A percentile compares a stretch with the other conserved stretches of the same genome.
Evolutionary conservation across 2,797 vertebrate species (phyloP).

Genomic region (Xiphophorus birchmanni): DNA sequence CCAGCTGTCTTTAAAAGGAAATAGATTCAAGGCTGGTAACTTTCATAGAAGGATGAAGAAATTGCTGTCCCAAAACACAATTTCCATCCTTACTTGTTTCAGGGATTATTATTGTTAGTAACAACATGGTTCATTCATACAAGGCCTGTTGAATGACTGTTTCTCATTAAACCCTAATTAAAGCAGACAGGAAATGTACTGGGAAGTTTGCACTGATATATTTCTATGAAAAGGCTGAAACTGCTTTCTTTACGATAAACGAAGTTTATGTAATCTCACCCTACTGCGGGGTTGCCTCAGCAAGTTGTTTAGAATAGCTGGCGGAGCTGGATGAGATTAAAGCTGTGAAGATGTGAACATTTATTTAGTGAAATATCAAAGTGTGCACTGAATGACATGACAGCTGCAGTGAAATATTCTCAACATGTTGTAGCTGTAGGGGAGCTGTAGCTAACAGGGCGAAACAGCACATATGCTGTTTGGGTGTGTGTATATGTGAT

Average conservation of each 20-base stretch:
- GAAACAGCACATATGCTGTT: slow-evolving; percentile 45
- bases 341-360: slow-evolving; percentile 13
- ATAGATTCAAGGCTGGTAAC: background rate
- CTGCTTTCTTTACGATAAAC: background rate
- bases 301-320: background rate
- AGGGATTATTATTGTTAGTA: background rate
- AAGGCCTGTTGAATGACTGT: background rate
- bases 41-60: background rate
- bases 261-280: background rate
- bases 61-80: background rate
- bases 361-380: slow-evolving; percentile 18
- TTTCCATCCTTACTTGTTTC: background rate
- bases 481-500: slow-evolving; percentile 28
- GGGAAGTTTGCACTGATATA: background rate
- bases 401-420: slow-evolving; percentile 44
- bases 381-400: slow-evolving; percentile 20
- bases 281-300: background rate
- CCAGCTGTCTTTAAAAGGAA: background rate
- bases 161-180: background rate
- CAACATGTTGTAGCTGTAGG: slow-evolving; percentile 29
- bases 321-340: slow-evolving; percentile 6
- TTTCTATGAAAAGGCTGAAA: background rate
- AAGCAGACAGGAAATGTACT: background rate
- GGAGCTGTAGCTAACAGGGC: slow-evolving; percentile 26
- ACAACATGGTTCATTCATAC: background rate